These are phyloP conservation scores for Aegotheles bennettii DNA, from an alignment of 2,113 vertebrate genomes.

Conservation along the genomic window DNA sequence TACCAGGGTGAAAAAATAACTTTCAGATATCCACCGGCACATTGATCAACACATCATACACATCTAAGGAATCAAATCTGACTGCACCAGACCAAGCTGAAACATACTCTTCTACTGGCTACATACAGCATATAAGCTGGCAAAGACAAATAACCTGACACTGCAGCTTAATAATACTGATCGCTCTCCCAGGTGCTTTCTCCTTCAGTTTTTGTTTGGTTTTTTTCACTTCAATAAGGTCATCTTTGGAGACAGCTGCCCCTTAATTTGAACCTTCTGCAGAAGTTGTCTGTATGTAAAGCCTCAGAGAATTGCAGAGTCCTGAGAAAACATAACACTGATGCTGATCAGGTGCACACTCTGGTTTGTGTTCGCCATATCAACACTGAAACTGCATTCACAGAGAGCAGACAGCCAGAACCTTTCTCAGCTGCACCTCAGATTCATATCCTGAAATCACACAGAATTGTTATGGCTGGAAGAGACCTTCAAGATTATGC, in stretches of 20 bases:
- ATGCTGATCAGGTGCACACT: background rate
- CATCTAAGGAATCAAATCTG: background rate
- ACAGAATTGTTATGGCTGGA: no score
- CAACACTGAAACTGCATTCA: background rate
- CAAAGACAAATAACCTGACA: background rate
- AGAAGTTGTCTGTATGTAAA: background rate
- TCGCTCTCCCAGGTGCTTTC: background rate
- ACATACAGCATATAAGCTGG: background rate
- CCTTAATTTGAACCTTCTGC: background rate
- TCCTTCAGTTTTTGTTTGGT: background rate
- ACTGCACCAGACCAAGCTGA: background rate
- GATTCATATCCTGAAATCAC: background rate
- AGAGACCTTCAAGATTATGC: no score
- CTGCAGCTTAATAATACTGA: background rate
- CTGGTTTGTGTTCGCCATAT: fast-evolving
- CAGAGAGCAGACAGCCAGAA: background rate
- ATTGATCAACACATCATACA: background rate
- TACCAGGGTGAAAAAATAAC: background rate
- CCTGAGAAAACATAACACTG: background rate
- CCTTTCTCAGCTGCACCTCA: background rate
- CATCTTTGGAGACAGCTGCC: background rate
- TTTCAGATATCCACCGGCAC: background rate
- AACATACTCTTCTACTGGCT: background rate
- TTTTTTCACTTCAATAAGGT: background rate
- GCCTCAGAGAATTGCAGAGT: background rate